Conservation (phyloP, 30 jellyfish, hydroid and myxozoan species). For the Turritopsis dohrnii region DNA sequence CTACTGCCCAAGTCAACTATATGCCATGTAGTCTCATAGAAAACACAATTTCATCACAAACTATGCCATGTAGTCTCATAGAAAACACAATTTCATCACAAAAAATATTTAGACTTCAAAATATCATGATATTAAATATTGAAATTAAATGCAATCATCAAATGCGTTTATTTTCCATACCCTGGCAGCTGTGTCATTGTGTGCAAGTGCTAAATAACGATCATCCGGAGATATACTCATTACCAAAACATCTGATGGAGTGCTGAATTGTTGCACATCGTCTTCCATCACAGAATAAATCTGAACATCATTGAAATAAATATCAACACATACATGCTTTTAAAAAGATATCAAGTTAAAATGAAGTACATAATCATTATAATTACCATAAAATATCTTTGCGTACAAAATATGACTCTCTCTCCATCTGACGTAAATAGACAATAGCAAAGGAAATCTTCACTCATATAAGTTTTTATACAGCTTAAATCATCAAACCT, state of each 20-base stretch:
- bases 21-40: no score
- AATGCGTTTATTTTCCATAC: slow-evolving; percentile 8
- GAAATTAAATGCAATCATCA: not conserved
- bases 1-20: no score
- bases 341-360: not conserved
- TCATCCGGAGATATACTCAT: slow-evolving; percentile 67
- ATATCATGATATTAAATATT: no score
- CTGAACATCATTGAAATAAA: slow-evolving; percentile 12
- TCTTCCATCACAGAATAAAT: slow-evolving; percentile 29
- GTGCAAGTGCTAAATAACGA: slow-evolving; percentile 58
- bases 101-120: no score
- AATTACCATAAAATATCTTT: slow-evolving; percentile 18
- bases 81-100: no score
- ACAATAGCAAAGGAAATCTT: slow-evolving; percentile 56
- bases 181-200: slow-evolving; percentile 63
- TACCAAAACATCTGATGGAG: slow-evolving; percentile 55
- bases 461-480: not conserved
- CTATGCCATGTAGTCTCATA: no score
- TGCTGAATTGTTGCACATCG: slow-evolving; percentile 28
- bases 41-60: no score
- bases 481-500: not conserved
- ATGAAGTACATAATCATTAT: slow-evolving; percentile 1
- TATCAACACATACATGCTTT: not conserved
- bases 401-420: slow-evolving; percentile 27
- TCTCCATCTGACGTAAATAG: slow-evolving; percentile 52